A percentile compares a stretch with the other conserved stretches of the same genome.
Conservation (phyloP, 1,140 invertebrate genomes). For the Euura lappo region DNA sequence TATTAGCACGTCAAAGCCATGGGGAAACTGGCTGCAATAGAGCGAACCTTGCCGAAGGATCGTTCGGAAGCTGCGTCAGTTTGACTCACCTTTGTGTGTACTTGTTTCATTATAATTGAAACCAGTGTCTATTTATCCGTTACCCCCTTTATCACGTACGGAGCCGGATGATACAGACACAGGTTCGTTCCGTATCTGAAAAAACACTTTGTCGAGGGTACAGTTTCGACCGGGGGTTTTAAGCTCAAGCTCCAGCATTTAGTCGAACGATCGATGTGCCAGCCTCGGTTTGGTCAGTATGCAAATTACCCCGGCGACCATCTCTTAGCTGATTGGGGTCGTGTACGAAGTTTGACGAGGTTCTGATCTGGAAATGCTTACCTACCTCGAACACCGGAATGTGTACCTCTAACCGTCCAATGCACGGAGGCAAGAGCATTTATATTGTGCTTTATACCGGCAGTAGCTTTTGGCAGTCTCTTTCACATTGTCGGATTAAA, state of each 20-base stretch:
- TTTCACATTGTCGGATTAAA: too few relatives aligned
- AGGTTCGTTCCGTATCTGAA: not conserved
- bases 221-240: not conserved
- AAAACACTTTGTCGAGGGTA: not conserved
- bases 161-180: too few relatives aligned
- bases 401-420: too few relatives aligned
- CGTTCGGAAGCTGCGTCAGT: too few relatives aligned
- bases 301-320: not conserved
- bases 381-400: not conserved
- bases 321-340: slow-evolving; percentile 2
- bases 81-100: not conserved
- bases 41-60: too few relatives aligned
- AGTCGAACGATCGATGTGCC: not conserved
- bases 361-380: not conserved
- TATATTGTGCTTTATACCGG: too few relatives aligned
- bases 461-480: too few relatives aligned
- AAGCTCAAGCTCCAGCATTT: not conserved
- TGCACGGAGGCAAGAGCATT: too few relatives aligned
- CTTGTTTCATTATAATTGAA: not conserved
- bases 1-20: not conserved
- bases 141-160: too few relatives aligned
- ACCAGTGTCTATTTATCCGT: not conserved
- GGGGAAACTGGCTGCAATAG: too few relatives aligned
- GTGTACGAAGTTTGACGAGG: not conserved
- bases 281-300: not conserved